Conservation (phyloP, 1,140 invertebrate species). For the Camponotus floridanus region DNA sequence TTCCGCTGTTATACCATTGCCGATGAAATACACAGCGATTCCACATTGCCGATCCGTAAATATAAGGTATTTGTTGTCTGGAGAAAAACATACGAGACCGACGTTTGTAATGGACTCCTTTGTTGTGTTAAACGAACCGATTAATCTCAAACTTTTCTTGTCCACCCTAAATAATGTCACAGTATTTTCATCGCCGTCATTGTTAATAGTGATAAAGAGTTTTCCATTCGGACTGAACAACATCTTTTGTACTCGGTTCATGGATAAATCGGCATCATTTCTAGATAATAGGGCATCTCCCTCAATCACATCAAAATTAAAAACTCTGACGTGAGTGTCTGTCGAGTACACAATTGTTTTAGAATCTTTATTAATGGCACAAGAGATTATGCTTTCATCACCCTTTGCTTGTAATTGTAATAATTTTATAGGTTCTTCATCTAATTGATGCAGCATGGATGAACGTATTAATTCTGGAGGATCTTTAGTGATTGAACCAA, state of each 20-base stretch:
- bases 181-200: conserved; percentile 66
- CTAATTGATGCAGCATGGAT: conserved; percentile 79
- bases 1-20: conserved; percentile 75
- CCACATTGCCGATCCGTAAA: conserved; percentile 87
- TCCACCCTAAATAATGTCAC: conserved; percentile 80
- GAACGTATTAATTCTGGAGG: conserved; percentile 74
- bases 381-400: conserved; percentile 89
- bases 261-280: conserved; percentile 77
- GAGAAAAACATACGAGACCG: conserved; percentile 84
- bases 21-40: conserved; percentile 88
- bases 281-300: conserved; percentile 77
- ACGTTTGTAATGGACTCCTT: conserved; percentile 78
- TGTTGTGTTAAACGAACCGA: conserved; percentile 76
- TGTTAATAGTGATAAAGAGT: conserved; percentile 80
- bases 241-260: conserved; percentile 80
- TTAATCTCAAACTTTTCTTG: conserved; percentile 76
- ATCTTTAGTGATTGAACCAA: conserved; percentile 85
- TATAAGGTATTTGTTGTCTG: conserved; percentile 88
- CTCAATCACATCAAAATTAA: conserved; percentile 88
- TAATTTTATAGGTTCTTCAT: conserved; percentile 89
- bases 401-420: conserved; percentile 88
- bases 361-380: conserved; percentile 89
- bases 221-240: conserved; percentile 83
- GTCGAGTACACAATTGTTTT: conserved; percentile 92
- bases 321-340: conserved; percentile 88